These are phyloP conservation scores for Plutella xylostella DNA, from an alignment of 2,888 invertebrate genomes.

Conservation along the genomic window DNA sequence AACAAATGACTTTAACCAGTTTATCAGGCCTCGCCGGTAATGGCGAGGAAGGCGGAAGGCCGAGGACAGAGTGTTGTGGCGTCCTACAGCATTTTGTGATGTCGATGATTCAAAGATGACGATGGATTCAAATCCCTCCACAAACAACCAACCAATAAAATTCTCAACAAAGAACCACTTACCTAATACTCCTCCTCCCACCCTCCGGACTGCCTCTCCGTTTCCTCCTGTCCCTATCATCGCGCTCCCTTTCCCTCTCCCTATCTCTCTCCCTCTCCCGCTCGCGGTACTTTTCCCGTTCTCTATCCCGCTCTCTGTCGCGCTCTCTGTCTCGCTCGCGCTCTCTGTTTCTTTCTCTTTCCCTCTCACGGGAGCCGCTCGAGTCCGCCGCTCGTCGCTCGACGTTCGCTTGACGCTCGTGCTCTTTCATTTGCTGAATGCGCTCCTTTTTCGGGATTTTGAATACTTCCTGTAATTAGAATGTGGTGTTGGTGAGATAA, in stretches of 20 bases:
- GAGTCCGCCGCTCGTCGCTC: conserved; percentile 58
- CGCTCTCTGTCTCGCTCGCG: conserved; percentile 31
- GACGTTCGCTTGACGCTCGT: conserved; percentile 89
- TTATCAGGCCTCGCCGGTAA: no score
- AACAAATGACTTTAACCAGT: no score
- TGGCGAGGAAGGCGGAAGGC: no score
- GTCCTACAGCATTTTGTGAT: no score
- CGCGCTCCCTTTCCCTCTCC: conserved; percentile 34
- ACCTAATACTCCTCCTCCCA: conserved; percentile 58
- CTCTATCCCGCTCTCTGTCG: conserved; percentile 28
- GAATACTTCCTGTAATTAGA: conserved; percentile 71
- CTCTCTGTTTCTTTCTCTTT: conserved; percentile 24
- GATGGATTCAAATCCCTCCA: no score
- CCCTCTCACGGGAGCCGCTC: conserved; percentile 49
- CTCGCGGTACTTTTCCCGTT: conserved; percentile 38
- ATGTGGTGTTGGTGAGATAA: no score
- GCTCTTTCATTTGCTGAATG: conserved; percentile 95
- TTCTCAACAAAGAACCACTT: conserved; percentile 10
- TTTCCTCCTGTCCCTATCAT: conserved; percentile 47
- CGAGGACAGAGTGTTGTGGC: no score
- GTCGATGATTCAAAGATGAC: no score
- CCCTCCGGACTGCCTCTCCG: conserved; percentile 52
- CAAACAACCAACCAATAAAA: no score
- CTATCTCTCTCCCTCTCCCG: conserved; percentile 21
- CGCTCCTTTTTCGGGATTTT: conserved; percentile 95